phyloP scores from a whole-genome alignment of 2,888 invertebrate genomes.

The Mythimna loreyi region DNA sequence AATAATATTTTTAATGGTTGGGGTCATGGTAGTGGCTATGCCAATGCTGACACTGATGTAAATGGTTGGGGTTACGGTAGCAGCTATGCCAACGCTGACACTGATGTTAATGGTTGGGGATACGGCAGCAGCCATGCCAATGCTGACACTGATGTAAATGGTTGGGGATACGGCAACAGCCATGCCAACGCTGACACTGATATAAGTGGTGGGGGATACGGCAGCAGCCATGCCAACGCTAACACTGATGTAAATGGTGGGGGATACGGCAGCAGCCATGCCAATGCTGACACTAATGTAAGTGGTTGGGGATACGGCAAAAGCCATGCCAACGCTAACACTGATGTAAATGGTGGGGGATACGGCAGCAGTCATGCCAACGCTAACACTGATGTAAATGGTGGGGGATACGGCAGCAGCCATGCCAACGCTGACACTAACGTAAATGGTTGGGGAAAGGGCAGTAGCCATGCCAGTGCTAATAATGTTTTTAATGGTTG shows the following conservation, averaged over 20 bases:
- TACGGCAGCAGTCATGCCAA: background rate
- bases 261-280: background rate
- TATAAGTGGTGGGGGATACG: background rate
- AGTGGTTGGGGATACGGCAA: background rate
- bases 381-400: accelerated
- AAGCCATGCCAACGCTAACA: background rate
- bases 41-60: background rate
- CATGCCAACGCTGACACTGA: background rate
- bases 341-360: background rate
- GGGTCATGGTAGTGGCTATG: background rate
- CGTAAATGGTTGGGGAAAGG: background rate
- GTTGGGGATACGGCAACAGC: background rate
- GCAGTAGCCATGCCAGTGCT: background rate
- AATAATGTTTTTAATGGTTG: accelerated
- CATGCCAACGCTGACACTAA: background rate
- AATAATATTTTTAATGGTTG: background rate
- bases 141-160: background rate
- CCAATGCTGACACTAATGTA: accelerated
- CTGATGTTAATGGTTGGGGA: background rate
- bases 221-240: background rate
- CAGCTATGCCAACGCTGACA: background rate
- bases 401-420: background rate
- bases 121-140: background rate
- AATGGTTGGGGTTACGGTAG: background rate
- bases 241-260: background rate